These are phyloP conservation scores for Selene dorsalis DNA, from an alignment of 2,797 vertebrate species.

Conservation along the genomic window DNA sequence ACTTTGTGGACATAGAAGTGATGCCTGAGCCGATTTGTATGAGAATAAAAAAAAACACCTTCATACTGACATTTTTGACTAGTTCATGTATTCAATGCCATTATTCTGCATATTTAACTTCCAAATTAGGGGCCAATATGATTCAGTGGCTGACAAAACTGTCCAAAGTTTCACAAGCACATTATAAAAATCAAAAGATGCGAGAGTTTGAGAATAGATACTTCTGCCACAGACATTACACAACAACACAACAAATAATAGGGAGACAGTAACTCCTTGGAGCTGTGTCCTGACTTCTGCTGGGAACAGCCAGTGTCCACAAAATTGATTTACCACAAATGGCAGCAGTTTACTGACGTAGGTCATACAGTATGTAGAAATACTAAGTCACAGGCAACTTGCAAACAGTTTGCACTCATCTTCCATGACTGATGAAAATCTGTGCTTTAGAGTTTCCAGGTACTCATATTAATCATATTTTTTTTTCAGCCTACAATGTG, in stretches of 20 bases:
- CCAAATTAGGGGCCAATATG: not conserved
- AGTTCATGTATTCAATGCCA: not conserved
- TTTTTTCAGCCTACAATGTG: not conserved
- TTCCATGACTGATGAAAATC: slow-evolving; percentile 18
- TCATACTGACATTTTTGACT: not conserved
- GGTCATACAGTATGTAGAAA: slow-evolving; percentile 28
- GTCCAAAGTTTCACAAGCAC: not conserved
- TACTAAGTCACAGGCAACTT: slow-evolving; percentile 11
- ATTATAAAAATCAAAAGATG: not conserved
- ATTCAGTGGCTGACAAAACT: not conserved
- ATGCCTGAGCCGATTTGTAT: not conserved
- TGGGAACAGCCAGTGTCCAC: slow-evolving; percentile 2
- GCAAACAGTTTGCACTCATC: slow-evolving; percentile 13
- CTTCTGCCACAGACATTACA: not conserved
- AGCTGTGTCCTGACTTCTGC: not conserved
- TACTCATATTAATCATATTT: not conserved
- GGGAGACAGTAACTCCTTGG: not conserved
- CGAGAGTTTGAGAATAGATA: slow-evolving; percentile 1
- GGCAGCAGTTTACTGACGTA: slow-evolving; percentile 30
- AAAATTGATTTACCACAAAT: slow-evolving; percentile 18
- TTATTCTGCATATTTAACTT: not conserved
- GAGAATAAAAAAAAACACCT: not conserved
- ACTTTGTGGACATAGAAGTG: not conserved
- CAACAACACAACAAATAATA: slow-evolving; percentile 6
- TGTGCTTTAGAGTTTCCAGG: not conserved